A percentile compares a stretch with the other conserved stretches of the same genome.
These are phyloP conservation scores for Congeria kusceri DNA, from an alignment of 2,888 invertebrate species.

Conservation along the genomic window DNA sequence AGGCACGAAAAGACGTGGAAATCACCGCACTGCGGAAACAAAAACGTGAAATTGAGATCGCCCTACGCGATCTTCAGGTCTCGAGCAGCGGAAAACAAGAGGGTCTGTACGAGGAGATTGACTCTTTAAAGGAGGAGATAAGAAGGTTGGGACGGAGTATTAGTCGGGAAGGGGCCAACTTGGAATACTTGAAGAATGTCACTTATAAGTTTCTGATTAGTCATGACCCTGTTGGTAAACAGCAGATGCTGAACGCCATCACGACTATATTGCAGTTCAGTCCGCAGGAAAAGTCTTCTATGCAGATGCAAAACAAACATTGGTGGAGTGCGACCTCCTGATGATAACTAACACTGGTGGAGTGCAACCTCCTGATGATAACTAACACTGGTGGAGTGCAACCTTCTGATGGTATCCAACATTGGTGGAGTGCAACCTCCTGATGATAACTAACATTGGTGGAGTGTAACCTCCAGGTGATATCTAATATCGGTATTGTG, in stretches of 20 bases:
- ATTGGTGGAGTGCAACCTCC: too few species aligned
- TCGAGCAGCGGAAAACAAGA: slow-evolving; percentile 84
- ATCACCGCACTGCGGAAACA: slow-evolving; percentile 90
- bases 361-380: neutral
- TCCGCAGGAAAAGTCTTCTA: slow-evolving; percentile 88
- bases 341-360: slow-evolving; percentile 71
- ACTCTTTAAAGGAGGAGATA: slow-evolving; percentile 87
- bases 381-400: too few species aligned
- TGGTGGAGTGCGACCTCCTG: slow-evolving; percentile 66
- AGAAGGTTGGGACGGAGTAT: slow-evolving; percentile 85
- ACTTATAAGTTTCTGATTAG: slow-evolving; percentile 92
- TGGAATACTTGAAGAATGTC: slow-evolving; percentile 96
- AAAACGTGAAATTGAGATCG: slow-evolving; percentile 88
- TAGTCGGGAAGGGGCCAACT: slow-evolving; percentile 93
- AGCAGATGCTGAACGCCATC: slow-evolving; percentile 95
- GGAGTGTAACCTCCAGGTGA: slow-evolving; percentile 58
- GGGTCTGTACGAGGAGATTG: slow-evolving; percentile 86
- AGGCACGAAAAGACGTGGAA: slow-evolving; percentile 92
- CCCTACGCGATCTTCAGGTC: slow-evolving; percentile 87
- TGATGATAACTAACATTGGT: slow-evolving; percentile 66
- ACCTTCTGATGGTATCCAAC: too few species aligned
- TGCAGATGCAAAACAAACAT: slow-evolving; percentile 67
- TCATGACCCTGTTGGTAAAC: slow-evolving; percentile 89
- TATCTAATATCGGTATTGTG: too few species aligned
- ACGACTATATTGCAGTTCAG: slow-evolving; percentile 94